Base-by-base conservation (phyloP, 1,140 invertebrate species). In the Zaprionus ornatus region DNA sequence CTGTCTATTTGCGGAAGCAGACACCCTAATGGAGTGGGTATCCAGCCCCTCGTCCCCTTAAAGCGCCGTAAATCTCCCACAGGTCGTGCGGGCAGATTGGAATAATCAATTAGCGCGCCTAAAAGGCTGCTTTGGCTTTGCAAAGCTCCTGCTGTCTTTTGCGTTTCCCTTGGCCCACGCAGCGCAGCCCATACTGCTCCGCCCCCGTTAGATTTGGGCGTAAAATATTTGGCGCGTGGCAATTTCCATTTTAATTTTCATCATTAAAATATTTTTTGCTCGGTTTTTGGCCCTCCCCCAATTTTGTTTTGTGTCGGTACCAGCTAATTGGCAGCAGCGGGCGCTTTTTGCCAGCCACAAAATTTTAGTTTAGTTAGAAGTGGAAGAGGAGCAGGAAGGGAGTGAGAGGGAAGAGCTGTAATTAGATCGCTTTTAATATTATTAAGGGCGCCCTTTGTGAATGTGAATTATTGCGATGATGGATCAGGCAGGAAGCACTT, bases 41-140 rank as follows among this genome's bases (percentile, higher is more conserved):
- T 2, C 40, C 40, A 5, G 19, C 21, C 40, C 12, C 48, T 27
- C 32, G 25, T n/a, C 12, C 52, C n/a, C 12, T n/a, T 52, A 13
- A 21, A 25, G 32, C 37, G 7, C 23, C 27, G 37, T 10, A 32
- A 21, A 27, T n/a, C 12, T 5, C 29, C 50, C 61, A 29, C 29
- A 37, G 37, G 37, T 21, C 32, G 48, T 42, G 35, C 59, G 45
- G 37, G 29, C 67, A 71, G 50, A 42, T 67, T 59, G 61, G 60
- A 70, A 66, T 74, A 77, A 77, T 84, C 80, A 84, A 83, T 83
- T 84, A 83, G 80, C 42, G 48, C 62, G 55, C 64, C 64, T 63
- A 23, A 60, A 76, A 69, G 56, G 32, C 59, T 17, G 48, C 52
- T 75, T 65, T 37, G 57, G 64, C 68, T 63, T 73, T 59, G n/a